A percentile compares a stretch with the other conserved stretches of the same genome.
These are phyloP conservation scores for Cassiopea andromeda DNA, from an alignment of 30 jellyfish, hydroid and myxozoan genomes.

Conservation along the genomic window DNA sequence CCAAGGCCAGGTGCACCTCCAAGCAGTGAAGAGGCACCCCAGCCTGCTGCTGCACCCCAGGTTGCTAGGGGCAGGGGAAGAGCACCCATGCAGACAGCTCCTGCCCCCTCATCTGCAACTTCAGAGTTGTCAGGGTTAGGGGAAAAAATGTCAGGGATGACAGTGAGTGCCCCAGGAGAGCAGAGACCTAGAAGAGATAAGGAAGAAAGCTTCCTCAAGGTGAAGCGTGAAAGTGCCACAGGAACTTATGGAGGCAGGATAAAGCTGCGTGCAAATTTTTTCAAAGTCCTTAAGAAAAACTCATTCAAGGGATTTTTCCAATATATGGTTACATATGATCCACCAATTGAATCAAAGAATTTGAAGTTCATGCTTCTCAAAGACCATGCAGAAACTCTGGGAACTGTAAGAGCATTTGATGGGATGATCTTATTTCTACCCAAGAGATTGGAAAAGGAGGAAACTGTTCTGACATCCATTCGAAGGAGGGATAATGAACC, in stretches of 20 bases:
- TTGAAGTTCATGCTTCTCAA: slow-evolving; percentile 65
- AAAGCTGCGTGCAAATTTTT: slow-evolving; percentile 71
- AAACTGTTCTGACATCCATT: slow-evolving; percentile 48
- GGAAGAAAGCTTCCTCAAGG: slow-evolving; percentile 35
- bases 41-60: slow-evolving; percentile 38
- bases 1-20: slow-evolving; percentile 78
- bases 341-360: slow-evolving; percentile 77
- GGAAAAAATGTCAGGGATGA: slow-evolving; percentile 52
- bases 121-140: slow-evolving; percentile 58
- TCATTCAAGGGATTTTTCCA: slow-evolving; percentile 71
- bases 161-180: slow-evolving; percentile 46
- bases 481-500: slow-evolving; percentile 32
- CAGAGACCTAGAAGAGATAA: slow-evolving; percentile 61
- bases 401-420: slow-evolving; percentile 83
- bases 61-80: slow-evolving; percentile 89
- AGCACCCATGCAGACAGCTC: slow-evolving; percentile 67
- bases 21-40: slow-evolving; percentile 77
- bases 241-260: slow-evolving; percentile 67
- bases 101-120: slow-evolving; percentile 45
- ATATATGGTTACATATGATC: slow-evolving; percentile 75
- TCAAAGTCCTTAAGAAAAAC: slow-evolving; percentile 56
- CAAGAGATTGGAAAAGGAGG: slow-evolving; percentile 73
- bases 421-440: slow-evolving; percentile 88
- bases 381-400: slow-evolving; percentile 73
- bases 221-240: slow-evolving; percentile 38